phyloP scores from a whole-genome alignment of 1,140 invertebrate genomes.

The Solenopsis invicta region DNA sequence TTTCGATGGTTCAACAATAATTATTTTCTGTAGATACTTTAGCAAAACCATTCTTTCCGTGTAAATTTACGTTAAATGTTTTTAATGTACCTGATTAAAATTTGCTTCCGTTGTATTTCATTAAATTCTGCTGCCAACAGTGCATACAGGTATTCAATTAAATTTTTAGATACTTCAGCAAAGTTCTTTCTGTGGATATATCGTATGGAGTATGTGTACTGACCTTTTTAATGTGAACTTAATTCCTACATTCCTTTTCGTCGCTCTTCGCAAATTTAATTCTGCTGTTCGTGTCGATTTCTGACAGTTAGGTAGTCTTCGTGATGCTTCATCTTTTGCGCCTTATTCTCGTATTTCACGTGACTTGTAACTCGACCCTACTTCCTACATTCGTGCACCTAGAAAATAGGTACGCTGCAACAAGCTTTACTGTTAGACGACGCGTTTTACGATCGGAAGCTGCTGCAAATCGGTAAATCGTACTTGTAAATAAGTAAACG shows the following conservation, averaged over 20 bases:
- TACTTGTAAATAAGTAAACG: slow-evolving; percentile 38
- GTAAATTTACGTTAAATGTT: no score
- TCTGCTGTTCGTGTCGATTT: not conserved
- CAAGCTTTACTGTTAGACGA: slow-evolving; percentile 68
- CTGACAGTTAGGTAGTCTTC: not conserved
- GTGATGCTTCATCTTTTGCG: not conserved
- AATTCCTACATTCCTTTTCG: not conserved
- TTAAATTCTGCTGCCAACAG: no score
- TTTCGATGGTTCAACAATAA: no score
- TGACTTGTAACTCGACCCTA: not conserved
- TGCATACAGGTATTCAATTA: no score
- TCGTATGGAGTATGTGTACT: not conserved
- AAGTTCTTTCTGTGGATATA: no score
- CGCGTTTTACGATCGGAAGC: slow-evolving; percentile 64
- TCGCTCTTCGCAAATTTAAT: not conserved
- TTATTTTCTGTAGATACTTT: no score
- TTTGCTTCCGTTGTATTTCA: no score
- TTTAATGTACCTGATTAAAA: no score
- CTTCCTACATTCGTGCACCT: slow-evolving; percentile 22
- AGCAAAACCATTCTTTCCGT: no score
- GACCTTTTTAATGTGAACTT: not conserved
- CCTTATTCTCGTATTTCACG: not conserved
- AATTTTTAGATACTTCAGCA: no score
- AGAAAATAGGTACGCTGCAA: slow-evolving; percentile 56
- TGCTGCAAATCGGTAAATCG: slow-evolving; percentile 29